These are phyloP conservation scores for Bilobella aurantiaca DNA, from an alignment of 1,140 invertebrate species.

Conservation along the genomic window DNA sequence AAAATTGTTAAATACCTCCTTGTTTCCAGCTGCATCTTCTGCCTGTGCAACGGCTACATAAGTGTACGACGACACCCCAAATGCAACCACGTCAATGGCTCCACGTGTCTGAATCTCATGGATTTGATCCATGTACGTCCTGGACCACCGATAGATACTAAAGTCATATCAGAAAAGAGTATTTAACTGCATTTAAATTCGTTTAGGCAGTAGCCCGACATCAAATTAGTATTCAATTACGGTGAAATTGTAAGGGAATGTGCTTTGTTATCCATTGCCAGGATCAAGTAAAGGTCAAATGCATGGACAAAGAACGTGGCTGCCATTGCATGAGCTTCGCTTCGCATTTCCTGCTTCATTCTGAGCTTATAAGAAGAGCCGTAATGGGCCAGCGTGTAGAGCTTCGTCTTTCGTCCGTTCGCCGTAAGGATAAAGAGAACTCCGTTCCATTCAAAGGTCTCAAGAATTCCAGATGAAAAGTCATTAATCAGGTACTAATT, in stretches of 20 bases:
- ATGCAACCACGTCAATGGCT: conserved; percentile 7
- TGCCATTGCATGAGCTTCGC: conserved; percentile 11
- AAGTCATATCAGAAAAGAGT: too few relatives aligned
- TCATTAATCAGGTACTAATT: neutral
- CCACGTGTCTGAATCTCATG: conserved; percentile 23
- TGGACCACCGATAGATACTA: conserved; percentile 20
- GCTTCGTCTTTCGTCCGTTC: conserved; percentile 12
- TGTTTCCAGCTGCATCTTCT: conserved; percentile 11
- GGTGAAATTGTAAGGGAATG: conserved; percentile 19
- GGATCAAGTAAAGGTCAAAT: conserved; percentile 11
- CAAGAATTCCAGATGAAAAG: neutral
- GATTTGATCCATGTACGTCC: conserved; percentile 29
- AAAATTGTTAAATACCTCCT: conserved; percentile 10
- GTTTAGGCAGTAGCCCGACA: too few relatives aligned
- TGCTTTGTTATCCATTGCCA: conserved; percentile 13
- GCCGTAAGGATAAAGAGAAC: conserved; percentile 13
- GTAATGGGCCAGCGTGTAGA: conserved; percentile 19
- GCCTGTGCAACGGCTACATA: conserved; percentile 18
- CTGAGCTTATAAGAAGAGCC: neutral
- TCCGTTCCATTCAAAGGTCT: conserved; percentile 16
- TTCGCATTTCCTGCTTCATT: conserved; percentile 16
- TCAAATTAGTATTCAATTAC: too few relatives aligned
- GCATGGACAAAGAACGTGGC: conserved; percentile 16
- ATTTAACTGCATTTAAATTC: too few relatives aligned
- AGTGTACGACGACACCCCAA: conserved; percentile 5